phyloP scores from a whole-genome alignment of 92 coral and sea anemone genomes.

The Siderastrea radians region DNA sequence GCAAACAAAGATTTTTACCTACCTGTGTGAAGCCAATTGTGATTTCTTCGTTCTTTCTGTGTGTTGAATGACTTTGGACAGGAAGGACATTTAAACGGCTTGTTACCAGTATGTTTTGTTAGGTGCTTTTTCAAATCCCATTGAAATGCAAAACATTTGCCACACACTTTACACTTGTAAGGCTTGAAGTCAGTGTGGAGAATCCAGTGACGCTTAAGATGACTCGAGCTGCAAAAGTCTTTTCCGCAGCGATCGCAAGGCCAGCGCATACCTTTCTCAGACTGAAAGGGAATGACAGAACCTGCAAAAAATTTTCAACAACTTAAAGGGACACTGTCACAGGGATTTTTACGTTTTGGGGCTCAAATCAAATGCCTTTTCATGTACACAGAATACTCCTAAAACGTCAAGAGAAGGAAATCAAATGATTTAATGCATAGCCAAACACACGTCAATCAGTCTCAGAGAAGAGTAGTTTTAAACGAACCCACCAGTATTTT shows the following conservation, averaged over 20 bases:
- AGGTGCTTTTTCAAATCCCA: conserved; percentile 85
- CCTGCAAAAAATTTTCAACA: conserved; percentile 26
- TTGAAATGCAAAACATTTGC: conserved; percentile 73
- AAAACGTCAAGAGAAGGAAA: no score
- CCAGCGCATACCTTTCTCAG: conserved; percentile 83
- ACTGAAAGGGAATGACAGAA: conserved; percentile 63
- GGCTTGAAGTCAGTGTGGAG: conserved; percentile 86
- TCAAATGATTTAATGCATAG: no score
- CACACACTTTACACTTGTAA: conserved; percentile 69
- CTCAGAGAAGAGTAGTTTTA: no score
- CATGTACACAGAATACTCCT: no score
- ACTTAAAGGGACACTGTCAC: background rate
- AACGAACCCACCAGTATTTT: no score
- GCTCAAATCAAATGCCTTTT: no score
- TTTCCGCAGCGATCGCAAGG: conserved; percentile 84
- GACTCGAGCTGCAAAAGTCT: conserved; percentile 80
- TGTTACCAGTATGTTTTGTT: conserved; percentile 83
- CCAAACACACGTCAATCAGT: no score
- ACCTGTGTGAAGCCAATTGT: conserved; percentile 87
- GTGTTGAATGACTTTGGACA: conserved; percentile 82
- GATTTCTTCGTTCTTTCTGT: conserved; percentile 70
- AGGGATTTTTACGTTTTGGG: no score
- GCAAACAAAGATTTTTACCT: background rate
- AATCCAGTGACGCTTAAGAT: conserved; percentile 85
- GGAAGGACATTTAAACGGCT: conserved; percentile 74